A percentile compares a stretch with the other conserved stretches of the same genome.
Conservation (phyloP, 2,888 invertebrate species). For the Hylaea fasciaria region DNA sequence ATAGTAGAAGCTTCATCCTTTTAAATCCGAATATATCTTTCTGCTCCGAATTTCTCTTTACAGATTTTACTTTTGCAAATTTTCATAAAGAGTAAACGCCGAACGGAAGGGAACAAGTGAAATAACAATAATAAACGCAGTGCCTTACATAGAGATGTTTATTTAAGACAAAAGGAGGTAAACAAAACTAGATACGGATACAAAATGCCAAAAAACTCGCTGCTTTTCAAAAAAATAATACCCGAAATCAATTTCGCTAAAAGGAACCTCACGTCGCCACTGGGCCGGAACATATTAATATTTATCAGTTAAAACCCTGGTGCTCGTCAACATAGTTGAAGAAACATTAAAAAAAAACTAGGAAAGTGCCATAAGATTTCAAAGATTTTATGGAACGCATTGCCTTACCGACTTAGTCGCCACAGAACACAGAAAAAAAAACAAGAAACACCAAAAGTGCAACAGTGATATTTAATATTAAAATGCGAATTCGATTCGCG, state of each 20-base stretch:
- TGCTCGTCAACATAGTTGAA: constrained; percentile 77
- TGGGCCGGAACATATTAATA: constrained; percentile 77
- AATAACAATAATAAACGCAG: constrained; percentile 58
- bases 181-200: constrained; percentile 73
- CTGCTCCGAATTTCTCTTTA: constrained; percentile 75
- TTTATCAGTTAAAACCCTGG: constrained; percentile 75
- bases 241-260: constrained; percentile 80
- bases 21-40: constrained; percentile 64
- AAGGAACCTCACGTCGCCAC: constrained; percentile 77
- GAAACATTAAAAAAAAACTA: constrained; percentile 43
- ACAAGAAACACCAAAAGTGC: constrained; percentile 48
- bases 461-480: constrained; percentile 71
- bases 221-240: constrained; percentile 81
- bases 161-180: constrained; percentile 64
- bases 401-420: constrained; percentile 83
- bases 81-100: constrained; percentile 52
- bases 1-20: constrained; percentile 42
- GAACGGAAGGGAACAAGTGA: constrained; percentile 74
- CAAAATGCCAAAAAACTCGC: constrained; percentile 83
- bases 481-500: constrained; percentile 79
- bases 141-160: constrained; percentile 77
- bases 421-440: constrained; percentile 44
- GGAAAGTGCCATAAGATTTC: constrained; percentile 71
- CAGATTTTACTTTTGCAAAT: constrained; percentile 68
- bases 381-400: constrained; percentile 66